A percentile compares a stretch with the other conserved stretches of the same genome.
Evolutionary conservation across 2,888 invertebrate genomes (phyloP).

Genomic region (Orchesella flavescens): DNA sequence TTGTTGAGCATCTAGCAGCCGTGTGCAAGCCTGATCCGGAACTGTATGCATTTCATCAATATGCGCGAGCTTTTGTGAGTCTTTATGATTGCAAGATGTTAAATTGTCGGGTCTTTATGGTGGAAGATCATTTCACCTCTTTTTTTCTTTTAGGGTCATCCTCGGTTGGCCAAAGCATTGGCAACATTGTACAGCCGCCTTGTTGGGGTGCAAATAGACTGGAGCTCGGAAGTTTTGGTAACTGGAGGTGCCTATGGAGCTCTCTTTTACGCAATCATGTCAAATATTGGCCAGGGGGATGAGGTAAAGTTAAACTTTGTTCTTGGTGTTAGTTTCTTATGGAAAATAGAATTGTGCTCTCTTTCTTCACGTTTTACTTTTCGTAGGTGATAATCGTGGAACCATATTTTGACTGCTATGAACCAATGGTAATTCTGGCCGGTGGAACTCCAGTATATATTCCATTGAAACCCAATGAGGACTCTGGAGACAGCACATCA

Average conservation of each 20-base stretch:
- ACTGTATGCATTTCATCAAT: slow-evolving; percentile 83
- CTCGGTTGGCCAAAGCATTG: slow-evolving; percentile 87
- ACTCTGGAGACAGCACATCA: slow-evolving; percentile 78
- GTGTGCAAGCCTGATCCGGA: slow-evolving; percentile 82
- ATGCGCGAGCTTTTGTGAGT: slow-evolving; percentile 94
- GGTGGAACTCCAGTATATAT: slow-evolving; percentile 91
- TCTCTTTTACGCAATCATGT: slow-evolving; percentile 87
- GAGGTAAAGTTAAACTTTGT: slow-evolving; percentile 54
- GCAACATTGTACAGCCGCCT: slow-evolving; percentile 88
- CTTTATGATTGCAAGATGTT: slow-evolving; percentile 11
- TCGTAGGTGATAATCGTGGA: slow-evolving; percentile 91
- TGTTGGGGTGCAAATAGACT: slow-evolving; percentile 83
- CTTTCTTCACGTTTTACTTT: too few species aligned
- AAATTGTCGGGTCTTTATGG: background rate
- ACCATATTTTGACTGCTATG: slow-evolving; percentile 98
- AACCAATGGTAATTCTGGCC: slow-evolving; percentile 91
- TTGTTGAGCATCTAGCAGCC: slow-evolving; percentile 84
- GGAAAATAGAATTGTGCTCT: too few species aligned
- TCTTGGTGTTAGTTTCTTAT: too few species aligned
- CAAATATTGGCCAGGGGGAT: slow-evolving; percentile 86
- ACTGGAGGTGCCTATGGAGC: slow-evolving; percentile 96
- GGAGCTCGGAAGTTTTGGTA: slow-evolving; percentile 88
- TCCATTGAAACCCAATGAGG: slow-evolving; percentile 86
- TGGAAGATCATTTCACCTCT: slow-evolving; percentile 9
- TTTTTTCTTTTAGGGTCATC: slow-evolving; percentile 97